These are phyloP conservation scores for Pterostichus niger DNA, from an alignment of 2,888 invertebrate genomes.

Conservation along the genomic window DNA sequence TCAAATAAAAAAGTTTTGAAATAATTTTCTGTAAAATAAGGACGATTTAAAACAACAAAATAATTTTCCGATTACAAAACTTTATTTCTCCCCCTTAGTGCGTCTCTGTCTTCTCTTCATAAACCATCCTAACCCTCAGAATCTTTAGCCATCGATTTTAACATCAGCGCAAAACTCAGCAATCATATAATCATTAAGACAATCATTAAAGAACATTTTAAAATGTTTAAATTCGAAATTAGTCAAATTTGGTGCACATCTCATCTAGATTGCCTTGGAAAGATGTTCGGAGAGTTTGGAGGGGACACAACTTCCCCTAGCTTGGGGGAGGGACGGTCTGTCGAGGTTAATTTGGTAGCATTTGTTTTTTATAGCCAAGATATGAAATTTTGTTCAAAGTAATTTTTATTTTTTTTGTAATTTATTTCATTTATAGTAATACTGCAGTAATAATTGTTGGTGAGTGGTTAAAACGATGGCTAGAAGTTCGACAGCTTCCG, in stretches of 20 bases:
- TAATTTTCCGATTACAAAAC: neutral
- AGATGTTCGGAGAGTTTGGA: neutral
- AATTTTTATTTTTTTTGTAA: neutral
- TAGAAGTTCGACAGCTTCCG: no score
- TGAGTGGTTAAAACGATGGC: no score
- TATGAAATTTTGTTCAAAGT: neutral
- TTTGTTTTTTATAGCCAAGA: slow-evolving; percentile 3
- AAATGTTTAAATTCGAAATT: slow-evolving; percentile 8
- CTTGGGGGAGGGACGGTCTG: neutral
- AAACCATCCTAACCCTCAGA: neutral
- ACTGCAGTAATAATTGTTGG: neutral
- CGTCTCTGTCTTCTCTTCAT: neutral
- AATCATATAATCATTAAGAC: neutral
- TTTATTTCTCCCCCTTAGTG: neutral
- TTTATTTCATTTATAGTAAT: neutral
- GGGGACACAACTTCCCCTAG: no score
- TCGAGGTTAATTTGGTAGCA: slow-evolving; percentile 11
- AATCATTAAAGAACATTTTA: slow-evolving; percentile 5
- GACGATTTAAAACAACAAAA: no score
- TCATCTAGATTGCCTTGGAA: neutral
- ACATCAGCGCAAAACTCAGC: neutral
- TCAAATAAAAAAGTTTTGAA: no score
- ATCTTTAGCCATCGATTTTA: slow-evolving; percentile 19
- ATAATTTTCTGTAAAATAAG: no score
- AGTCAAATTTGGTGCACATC: slow-evolving; percentile 4